A percentile compares a stretch with the other conserved stretches of the same genome.
Conservation (phyloP, 53 echinoderm and acorn worm genomes). For the Arbacia lixula region DNA sequence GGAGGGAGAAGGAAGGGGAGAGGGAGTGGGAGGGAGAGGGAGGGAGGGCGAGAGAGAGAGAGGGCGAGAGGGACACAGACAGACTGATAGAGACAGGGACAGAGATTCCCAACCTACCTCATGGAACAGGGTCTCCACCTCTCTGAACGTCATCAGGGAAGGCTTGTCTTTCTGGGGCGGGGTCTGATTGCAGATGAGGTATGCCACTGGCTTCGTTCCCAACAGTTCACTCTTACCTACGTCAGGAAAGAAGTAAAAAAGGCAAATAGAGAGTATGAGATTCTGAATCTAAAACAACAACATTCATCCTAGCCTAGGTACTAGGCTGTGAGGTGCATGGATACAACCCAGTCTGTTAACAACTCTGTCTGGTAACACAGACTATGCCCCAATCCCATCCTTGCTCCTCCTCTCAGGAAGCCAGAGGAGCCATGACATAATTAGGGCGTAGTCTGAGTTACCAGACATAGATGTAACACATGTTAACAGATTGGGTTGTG, state of each 20-base stretch:
- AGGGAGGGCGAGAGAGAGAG: not conserved
- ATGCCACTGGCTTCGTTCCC: constrained; percentile 85
- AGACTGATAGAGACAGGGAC: not conserved
- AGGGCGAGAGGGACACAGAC: not conserved
- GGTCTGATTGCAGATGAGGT: constrained; percentile 91
- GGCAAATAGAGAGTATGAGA: too few relatives aligned
- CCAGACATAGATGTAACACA: not conserved
- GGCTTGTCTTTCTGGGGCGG: constrained; percentile 89
- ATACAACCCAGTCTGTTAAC: too few relatives aligned
- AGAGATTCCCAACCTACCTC: constrained; percentile 61
- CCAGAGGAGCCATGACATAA: too few relatives aligned
- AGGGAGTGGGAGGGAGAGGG: not conserved
- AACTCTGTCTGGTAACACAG: too few relatives aligned
- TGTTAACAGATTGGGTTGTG: too few relatives aligned
- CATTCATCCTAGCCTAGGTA: not conserved
- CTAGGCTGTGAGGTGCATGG: too few relatives aligned
- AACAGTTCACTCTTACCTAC: constrained; percentile 86
- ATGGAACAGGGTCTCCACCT: constrained; percentile 96
- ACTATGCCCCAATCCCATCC: too few relatives aligned
- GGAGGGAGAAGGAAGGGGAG: not conserved
- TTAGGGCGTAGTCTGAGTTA: too few relatives aligned
- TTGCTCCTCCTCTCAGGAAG: too few relatives aligned
- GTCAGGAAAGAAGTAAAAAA: too few relatives aligned
- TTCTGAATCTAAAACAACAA: not conserved
- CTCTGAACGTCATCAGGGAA: constrained; percentile 96